Base-by-base conservation (phyloP, 2,888 invertebrate genomes). In the Psococerastis gibbosa region DNA sequence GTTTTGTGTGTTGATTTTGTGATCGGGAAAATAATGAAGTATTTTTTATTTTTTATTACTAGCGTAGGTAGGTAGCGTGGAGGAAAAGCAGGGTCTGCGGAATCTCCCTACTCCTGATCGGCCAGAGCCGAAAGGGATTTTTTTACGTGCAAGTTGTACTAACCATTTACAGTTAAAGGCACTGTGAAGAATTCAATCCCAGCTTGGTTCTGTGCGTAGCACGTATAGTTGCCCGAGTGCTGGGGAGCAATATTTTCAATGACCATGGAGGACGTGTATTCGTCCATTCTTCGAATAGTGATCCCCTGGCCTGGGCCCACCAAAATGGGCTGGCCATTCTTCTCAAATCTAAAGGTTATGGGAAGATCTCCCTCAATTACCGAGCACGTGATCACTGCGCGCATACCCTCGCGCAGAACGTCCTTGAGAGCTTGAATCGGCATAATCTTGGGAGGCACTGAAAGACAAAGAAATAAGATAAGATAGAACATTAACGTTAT, bases 321-420 rank as follows among this genome's bases (percentile, higher is more conserved):
- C n/a, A n/a, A n/a, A 52, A 85, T 73, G 3, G 77, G 70, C 57
- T 79, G 79, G 38, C 78, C 83, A 60, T 91, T 83, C 61, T 88
- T 78, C 57, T 84, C 83, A 91, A 91, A 94, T 43, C 79, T 74
- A 64, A 92, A 85, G 51, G 78, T 79, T 53, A 92, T 79, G 41
- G 92, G 92, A 54, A 87, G 71, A 66, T 92, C 91, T 17, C 92
- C 89, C 64, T 88, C 85, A 58, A 87, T 72, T 59, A 88, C 83
- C 65, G 85, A 82, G 61, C 88, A 89, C 51, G 85, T 79, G 58
- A 89, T 85, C 47, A 85, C 85, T 23, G 85, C 85, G 52, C 88
- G 69, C 74, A 87, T 81, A 45, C 84, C 84, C 65, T 85, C 84
- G 33, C 78, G 67, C 48, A 82, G 65, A 58, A 84, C 69, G 59